phyloP scores from a whole-genome alignment of 37 sponge, comb jelly and placozoan species.

The Cliona cf. orientalis region DNA sequence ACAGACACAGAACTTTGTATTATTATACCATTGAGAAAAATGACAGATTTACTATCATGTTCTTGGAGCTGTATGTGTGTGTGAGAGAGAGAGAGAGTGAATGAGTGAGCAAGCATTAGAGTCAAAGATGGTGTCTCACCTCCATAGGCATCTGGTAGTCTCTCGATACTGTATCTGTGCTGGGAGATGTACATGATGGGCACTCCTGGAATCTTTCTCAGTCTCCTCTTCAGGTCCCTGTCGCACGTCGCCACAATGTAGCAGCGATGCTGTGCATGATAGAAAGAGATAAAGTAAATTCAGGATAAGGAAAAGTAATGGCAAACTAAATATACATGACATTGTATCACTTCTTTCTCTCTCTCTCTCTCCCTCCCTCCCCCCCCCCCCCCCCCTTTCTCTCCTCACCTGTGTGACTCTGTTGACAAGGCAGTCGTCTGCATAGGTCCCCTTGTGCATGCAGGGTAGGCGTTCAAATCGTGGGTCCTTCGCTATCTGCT shows the following conservation, averaged over 20 bases:
- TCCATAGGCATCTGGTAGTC: conserved; percentile 98
- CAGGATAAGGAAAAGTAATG: too few species aligned
- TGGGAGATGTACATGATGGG: conserved; percentile 99
- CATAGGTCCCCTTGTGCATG: conserved; percentile 98
- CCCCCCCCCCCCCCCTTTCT: background rate
- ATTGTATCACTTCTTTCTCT: too few species aligned
- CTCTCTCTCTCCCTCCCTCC: background rate
- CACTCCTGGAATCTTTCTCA: conserved; percentile 97
- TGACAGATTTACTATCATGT: background rate
- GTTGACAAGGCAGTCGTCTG: conserved; percentile 97
- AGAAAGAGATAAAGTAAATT: background rate
- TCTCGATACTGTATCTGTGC: conserved; percentile 93
- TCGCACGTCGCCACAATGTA: conserved; percentile 99
- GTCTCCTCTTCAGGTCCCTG: conserved; percentile 93
- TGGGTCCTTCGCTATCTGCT: conserved; percentile 92
- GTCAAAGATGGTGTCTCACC: conserved; percentile 43
- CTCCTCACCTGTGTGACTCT: conserved; percentile 85
- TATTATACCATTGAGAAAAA: background rate
- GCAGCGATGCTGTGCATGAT: conserved; percentile 83
- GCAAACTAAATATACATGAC: too few species aligned
- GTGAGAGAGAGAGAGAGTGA: background rate
- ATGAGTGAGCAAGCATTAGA: conserved; percentile 1
- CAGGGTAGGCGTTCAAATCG: conserved; percentile 96
- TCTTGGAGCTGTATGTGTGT: conserved; percentile 4
- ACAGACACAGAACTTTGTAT: background rate